Evolutionary conservation across 2,888 invertebrate genomes (phyloP).

Genomic region (Pachycephus smyrnensis): DNA sequence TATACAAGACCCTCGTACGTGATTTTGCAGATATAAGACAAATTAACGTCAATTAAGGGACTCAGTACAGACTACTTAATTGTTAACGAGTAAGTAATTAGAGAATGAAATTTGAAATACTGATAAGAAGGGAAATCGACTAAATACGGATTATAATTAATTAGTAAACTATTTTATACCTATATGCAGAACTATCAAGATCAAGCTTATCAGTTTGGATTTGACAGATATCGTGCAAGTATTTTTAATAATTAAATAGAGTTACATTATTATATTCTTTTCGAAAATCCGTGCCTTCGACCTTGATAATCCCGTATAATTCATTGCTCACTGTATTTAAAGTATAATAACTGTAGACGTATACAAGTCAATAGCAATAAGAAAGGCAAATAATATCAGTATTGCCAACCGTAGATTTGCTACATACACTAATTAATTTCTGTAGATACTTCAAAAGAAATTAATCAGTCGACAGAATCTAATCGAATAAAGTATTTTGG

Average conservation of each 20-base stretch:
- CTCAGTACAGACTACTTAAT: neutral
- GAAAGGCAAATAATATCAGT: neutral
- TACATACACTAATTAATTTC: too few relatives aligned
- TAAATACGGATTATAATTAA: neutral
- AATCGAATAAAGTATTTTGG: neutral
- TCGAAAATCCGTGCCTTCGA: neutral
- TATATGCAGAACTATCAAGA: neutral
- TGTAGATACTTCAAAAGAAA: neutral
- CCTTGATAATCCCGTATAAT: neutral
- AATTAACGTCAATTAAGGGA: neutral
- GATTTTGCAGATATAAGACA: neutral
- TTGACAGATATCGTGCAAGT: neutral
- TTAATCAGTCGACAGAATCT: neutral
- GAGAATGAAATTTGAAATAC: neutral
- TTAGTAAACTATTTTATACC: neutral
- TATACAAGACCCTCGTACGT: neutral
- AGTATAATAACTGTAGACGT: neutral
- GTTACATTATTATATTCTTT: neutral
- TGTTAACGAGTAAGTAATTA: neutral
- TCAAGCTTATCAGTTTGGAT: neutral
- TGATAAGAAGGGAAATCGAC: neutral
- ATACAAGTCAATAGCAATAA: neutral
- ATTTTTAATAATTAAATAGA: neutral
- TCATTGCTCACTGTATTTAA: neutral
- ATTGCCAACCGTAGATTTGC: neutral